A percentile compares a stretch with the other conserved stretches of the same genome.
Evolutionary conservation across 2,888 invertebrate genomes (phyloP).

Genomic region (Reticulitermes lucifugus): DNA sequence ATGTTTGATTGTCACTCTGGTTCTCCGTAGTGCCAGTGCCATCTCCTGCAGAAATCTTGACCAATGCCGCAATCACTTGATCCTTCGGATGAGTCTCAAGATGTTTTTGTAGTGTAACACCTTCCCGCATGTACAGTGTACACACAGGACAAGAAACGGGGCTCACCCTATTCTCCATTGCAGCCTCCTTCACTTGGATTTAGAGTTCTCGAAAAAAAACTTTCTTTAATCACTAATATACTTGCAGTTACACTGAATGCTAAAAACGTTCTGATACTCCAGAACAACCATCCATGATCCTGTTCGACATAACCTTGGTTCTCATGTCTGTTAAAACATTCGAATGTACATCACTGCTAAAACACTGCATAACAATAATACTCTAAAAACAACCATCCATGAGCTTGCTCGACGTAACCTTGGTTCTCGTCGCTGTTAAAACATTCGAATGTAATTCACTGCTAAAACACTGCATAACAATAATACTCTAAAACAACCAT

Average conservation of each 20-base stretch:
- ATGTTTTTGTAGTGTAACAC: constrained; percentile 84
- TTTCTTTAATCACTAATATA: neutral
- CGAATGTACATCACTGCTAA: neutral
- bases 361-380: neutral
- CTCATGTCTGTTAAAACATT: neutral
- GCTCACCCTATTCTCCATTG: constrained; percentile 37
- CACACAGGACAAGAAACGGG: constrained; percentile 78
- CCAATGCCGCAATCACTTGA: constrained; percentile 85
- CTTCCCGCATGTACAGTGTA: constrained; percentile 84
- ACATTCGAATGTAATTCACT: neutral
- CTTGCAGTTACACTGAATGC: too few species aligned
- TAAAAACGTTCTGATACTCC: neutral
- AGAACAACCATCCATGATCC: neutral
- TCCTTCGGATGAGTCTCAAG: constrained; percentile 90
- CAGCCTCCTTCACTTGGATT: neutral
- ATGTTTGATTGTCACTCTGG: neutral
- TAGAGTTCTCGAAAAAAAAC: neutral
- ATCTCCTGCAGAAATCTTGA: constrained; percentile 41
- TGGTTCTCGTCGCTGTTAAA: neutral
- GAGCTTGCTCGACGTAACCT: neutral
- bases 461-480: too few species aligned
- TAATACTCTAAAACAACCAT: neutral
- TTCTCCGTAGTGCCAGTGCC: neutral
- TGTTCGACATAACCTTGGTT: neutral
- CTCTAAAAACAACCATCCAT: neutral